Evolutionary conservation across 2,888 invertebrate genomes (phyloP), one percentile per base, ranked within the genome.

Genomic region (Cheilosia urbana): DNA sequence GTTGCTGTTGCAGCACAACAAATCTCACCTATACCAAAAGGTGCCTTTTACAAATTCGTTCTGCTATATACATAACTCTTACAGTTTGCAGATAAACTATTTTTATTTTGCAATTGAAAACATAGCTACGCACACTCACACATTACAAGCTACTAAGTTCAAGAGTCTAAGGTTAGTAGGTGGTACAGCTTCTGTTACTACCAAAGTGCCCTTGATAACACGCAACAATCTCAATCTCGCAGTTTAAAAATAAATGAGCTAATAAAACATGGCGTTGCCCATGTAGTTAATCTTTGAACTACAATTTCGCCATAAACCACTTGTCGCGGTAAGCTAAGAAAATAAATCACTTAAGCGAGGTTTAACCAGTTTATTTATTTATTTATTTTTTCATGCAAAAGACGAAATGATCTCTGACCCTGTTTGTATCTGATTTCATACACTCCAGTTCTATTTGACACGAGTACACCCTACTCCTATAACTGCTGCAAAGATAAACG

Each of bases 401-500:
- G 42, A 60, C 11, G 11, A 21, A 19, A n/a, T 7, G 7, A 51
- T 51, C 49, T 60, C 24, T 37, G 24, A 47, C 58, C 47, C n/a
- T 15, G 24, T 1, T 51, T 4, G 60, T n/a, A 71, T 45, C 17
- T 51, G 27, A 4, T 27, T 6, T 1, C 27, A 27, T 27, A 2
- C 19, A 51, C 60, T 60, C 51, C 4, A 19, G 51, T 42, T 72
- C 62, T 62, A 72, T 66, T 58, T 13, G 42, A 68, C 15, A 30
- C n/a, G 13, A 68, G 51, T 75, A 45, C 55, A 45, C 55, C 62
- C 37, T 17, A 30, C 60, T 17, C 5, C 19, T n/a, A 17, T 49
- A 47, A 30, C 51, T 17, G 17, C 65, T 40, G 49, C 34, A 75
- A 37, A 65, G 65, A 57, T 57, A 66, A 66, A 68, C 69, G 53